Evolutionary conservation across 2,797 vertebrate species (phyloP), one percentile per base, ranked within the genome.

Genomic region (Enteromius argenteus): DNA sequence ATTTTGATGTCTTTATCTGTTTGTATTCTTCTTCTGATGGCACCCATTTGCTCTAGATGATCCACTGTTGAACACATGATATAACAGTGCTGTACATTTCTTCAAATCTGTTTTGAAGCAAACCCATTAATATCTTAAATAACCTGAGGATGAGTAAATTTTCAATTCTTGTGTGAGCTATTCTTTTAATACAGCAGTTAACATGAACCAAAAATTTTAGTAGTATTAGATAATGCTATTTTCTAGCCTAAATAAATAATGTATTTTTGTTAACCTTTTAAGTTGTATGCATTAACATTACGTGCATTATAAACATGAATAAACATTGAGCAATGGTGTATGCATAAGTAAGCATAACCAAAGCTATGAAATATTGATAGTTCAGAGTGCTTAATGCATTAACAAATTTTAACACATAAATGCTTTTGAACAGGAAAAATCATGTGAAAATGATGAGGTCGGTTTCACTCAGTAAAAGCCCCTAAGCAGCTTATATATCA

Each of bases 401-500:
- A 27, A 27, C 39, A 72, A 19, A 49, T 49, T 10, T 49, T 11
- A 49, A 21, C 13, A 32, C 15, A 27, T 30, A 73, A 7, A 10
- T 23, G 68, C 39, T 44, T 68, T 64, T 32, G 35, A 19, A 62
- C 15, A n/a, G 3, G 6, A 15, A 76, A 62, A n/a, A 44, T 8
- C n/a, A 46, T 7, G 39, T 30, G 23, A 46, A 0, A 10, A 58
- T 4, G 23, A 64, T 37, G 35, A 32, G 42, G 30, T 5, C 4
- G 5, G 42, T 35, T 35, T 79, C 19, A n/a, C 76, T 13, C 27
- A 49, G 42, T 66, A 79, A 67, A 27, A 79, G 32, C 42, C 21
- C 58, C 27, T 67, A 79, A 79, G 42, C 30, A 35, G 44, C 19
- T 67, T 79, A 67, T 67, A 30, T 62, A 23, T 66, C 27, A 79